A percentile compares a stretch with the other conserved stretches of the same genome.
Evolutionary conservation across 2,888 invertebrate genomes (phyloP).

Genomic region (Silvanus unidentatus): DNA sequence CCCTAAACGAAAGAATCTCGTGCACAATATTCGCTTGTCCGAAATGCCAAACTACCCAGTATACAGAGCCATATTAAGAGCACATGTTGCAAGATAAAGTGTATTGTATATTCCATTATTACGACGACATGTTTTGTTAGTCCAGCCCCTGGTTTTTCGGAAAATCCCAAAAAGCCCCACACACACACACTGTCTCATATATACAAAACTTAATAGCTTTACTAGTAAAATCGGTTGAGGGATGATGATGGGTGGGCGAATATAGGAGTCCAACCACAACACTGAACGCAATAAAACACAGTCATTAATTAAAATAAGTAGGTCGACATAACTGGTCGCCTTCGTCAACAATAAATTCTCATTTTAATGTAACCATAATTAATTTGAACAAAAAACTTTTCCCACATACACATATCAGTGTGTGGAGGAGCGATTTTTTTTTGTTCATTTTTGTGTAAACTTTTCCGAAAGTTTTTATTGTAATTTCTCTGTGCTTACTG

Average conservation of each 20-base stretch:
- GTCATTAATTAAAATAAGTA: slow-evolving; percentile 19
- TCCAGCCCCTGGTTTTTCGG: not conserved
- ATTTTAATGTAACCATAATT: slow-evolving; percentile 1
- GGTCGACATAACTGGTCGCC: slow-evolving; percentile 16
- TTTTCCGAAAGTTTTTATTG: too few species aligned
- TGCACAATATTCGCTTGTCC: slow-evolving; percentile 16
- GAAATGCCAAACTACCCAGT: slow-evolving; percentile 17
- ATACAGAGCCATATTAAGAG: slow-evolving; percentile 33
- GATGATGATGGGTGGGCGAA: not conserved
- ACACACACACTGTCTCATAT: not conserved
- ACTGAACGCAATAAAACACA: slow-evolving; percentile 13
- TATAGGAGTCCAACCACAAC: not conserved
- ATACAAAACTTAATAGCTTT: too few species aligned
- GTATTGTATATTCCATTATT: slow-evolving; percentile 39
- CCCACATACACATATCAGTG: too few species aligned
- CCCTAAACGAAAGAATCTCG: too few species aligned
- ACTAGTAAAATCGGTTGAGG: too few species aligned
- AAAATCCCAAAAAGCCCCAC: slow-evolving; percentile 1
- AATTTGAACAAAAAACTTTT: not conserved
- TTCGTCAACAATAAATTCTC: slow-evolving; percentile 16
- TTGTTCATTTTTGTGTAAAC: too few species aligned
- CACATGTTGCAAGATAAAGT: slow-evolving; percentile 45
- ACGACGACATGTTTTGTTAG: slow-evolving; percentile 23
- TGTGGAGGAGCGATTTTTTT: too few species aligned
- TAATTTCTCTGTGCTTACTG: too few species aligned